These are phyloP conservation scores for Conistra vaccinii DNA, from an alignment of 2,888 invertebrate species.

Conservation along the genomic window DNA sequence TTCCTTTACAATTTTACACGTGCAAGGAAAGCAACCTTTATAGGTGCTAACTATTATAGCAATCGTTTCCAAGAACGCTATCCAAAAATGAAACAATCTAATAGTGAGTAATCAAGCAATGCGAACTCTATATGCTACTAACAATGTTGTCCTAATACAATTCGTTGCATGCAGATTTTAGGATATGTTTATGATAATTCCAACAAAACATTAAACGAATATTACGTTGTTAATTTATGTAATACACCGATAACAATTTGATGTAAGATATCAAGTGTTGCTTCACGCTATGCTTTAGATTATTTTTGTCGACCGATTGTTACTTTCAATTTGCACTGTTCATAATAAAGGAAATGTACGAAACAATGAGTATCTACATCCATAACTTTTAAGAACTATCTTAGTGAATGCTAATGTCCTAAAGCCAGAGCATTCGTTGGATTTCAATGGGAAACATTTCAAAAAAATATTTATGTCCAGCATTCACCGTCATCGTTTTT, in stretches of 20 bases:
- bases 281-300: constrained; percentile 17
- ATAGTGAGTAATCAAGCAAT: constrained; percentile 35
- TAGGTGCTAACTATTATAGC: constrained; percentile 4
- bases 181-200: constrained; percentile 55
- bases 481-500: not conserved
- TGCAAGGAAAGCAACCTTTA: constrained; percentile 5
- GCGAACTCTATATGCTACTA: constrained; percentile 43
- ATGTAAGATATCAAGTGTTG: constrained; percentile 18
- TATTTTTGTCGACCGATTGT: constrained; percentile 6
- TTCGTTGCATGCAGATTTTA: constrained; percentile 43
- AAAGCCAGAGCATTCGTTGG: not conserved
- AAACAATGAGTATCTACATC: not conserved
- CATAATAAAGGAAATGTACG: not conserved
- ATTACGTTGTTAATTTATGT: constrained; percentile 25
- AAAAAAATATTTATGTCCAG: not conserved
- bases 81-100: constrained; percentile 48
- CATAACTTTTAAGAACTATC: not conserved
- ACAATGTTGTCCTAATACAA: constrained; percentile 51
- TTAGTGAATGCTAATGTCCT: not conserved
- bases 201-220: constrained; percentile 45
- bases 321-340: not conserved
- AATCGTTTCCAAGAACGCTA: constrained; percentile 29
- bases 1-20: constrained; percentile 27
- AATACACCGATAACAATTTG: constrained; percentile 20
- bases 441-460: not conserved